A percentile compares a stretch with the other conserved stretches of the same genome.
Conservation (phyloP, 2,113 vertebrate genomes). For the Cebus imitator region DNA sequence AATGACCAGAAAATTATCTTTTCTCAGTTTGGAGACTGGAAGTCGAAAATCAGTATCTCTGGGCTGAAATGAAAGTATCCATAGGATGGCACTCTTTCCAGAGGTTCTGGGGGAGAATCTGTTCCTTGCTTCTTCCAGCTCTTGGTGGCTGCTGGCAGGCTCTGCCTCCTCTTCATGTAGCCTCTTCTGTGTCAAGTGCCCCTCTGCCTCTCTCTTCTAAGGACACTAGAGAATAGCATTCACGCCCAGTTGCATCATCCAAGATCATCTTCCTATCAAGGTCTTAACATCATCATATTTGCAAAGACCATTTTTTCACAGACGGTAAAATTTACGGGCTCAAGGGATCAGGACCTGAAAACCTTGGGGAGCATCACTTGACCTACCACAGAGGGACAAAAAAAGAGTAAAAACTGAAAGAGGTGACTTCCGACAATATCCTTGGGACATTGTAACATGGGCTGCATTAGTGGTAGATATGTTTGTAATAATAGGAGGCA, state of each 20-base stretch:
- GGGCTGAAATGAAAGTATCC: not conserved
- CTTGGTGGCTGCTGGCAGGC: no score
- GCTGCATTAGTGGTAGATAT: not conserved
- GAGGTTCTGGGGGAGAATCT: not conserved
- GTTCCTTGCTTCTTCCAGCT: no score
- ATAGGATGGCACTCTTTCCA: fast-evolving
- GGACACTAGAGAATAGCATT: not conserved
- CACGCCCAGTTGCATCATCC: no score
- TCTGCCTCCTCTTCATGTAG: not conserved
- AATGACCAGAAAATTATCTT: not conserved
- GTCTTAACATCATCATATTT: not conserved
- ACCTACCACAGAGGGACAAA: not conserved
- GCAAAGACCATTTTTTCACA: not conserved
- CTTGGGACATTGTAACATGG: not conserved
- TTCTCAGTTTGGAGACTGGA: not conserved
- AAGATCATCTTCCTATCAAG: not conserved
- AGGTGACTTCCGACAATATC: not conserved
- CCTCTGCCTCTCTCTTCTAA: not conserved
- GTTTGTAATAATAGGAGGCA: not conserved
- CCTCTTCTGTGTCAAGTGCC: not conserved
- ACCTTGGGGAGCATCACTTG: not conserved
- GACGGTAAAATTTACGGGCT: not conserved
- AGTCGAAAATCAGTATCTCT: not conserved
- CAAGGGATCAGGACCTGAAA: not conserved
- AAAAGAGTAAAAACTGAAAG: not conserved